Evolutionary conservation across 2,888 invertebrate genomes (phyloP), one percentile per base, ranked within the genome.

Genomic region (Synergus laeviventris): DNA sequence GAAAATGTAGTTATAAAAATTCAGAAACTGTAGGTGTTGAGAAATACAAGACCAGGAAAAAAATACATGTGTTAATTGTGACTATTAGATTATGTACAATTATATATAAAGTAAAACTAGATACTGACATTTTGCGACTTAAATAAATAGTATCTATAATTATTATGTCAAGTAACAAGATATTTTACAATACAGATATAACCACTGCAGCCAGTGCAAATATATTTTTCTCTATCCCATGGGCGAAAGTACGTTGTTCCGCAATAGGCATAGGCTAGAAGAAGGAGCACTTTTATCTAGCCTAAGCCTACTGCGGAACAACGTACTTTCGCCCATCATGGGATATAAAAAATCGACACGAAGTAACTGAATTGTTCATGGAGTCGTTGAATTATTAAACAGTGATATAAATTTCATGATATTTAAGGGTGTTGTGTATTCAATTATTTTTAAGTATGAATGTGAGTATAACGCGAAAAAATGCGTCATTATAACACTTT

Each of bases 161-260:
- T 39, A 39, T 45, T 16, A 66, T 66, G 16, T 24, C 16, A 21
- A 24, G 7, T 21, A 42, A 42, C 24, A 66, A 66, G 14, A 45
- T 66, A 66, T 64, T 42, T 64, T 64, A 39, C 38, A 64, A 64
- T 45, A 66, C 24, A 39, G 12, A n/a, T 36, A 45, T 16, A 66
- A 14, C 56, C 18, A 24, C 66, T 24, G 42, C 64, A 64, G 14
- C 64, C 64, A 64, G 64, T 42, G 21, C 39, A 39, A 21, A 18
- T 39, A 21, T 18, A 18, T 39, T 64, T n/a, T n/a, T n/a, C n/a
- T n/a, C n/a, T n/a, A n/a, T n/a, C n/a, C n/a, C n/a, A n/a, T n/a
- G n/a, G n/a, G n/a, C n/a, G n/a, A n/a, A n/a, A n/a, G n/a, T n/a
- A n/a, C n/a, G n/a, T n/a, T n/a, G n/a, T n/a, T n/a, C n/a, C n/a